Evolutionary conservation across 2,797 vertebrate genomes (phyloP), one percentile per base, ranked within the genome.

Genomic region (Lutjanus argentimaculatus): DNA sequence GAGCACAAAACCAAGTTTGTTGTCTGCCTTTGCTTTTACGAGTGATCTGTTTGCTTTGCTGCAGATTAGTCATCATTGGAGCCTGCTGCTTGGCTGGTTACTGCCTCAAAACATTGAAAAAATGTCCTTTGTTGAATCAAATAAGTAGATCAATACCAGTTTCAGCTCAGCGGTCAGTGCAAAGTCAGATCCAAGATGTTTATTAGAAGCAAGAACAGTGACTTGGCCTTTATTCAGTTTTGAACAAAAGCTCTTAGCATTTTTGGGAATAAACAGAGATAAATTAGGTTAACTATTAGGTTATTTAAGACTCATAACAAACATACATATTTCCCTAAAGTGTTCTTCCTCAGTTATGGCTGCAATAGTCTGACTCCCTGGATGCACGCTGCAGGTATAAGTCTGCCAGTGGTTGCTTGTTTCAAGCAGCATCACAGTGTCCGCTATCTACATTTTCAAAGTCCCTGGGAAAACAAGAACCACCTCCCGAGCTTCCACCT

Each of bases 61-160:
- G 30, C 78, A 14, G 58, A 51, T 64, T n/a, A 61, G 52, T 74
- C 66, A 65, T 19, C 14, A 4, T 15, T 16, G 43, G 57, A 51
- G 21, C 21, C 30, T 53, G 52, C 21, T 17, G 17, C 52, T 14
- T 3, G 8, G 40, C 12, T 8, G 51, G 19, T 42, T 25, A 21
- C 2, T 42, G 62, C 46, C 16, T 15, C 7, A n/a, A 9, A 12
- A 43, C 4, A 14, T 9, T n/a, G 1, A 21, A 45, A 62, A 15
- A 40, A 4, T 19, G 8, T 52, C 3, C 19, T 56, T 19, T n/a
- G 13, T 7, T 4, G 9, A 42, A 19, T 49, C 12, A 64, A 16
- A n/a, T 3, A 1, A 17, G 17, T 5, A 7, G 48, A 62, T 67
- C 3, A 12, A 61, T 22, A n/a, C 17, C 30, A 12, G 30, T 10